These are phyloP conservation scores for Trididemnum nubilum DNA, from an alignment of 23 tunicate genomes.

Conservation along the genomic window DNA sequence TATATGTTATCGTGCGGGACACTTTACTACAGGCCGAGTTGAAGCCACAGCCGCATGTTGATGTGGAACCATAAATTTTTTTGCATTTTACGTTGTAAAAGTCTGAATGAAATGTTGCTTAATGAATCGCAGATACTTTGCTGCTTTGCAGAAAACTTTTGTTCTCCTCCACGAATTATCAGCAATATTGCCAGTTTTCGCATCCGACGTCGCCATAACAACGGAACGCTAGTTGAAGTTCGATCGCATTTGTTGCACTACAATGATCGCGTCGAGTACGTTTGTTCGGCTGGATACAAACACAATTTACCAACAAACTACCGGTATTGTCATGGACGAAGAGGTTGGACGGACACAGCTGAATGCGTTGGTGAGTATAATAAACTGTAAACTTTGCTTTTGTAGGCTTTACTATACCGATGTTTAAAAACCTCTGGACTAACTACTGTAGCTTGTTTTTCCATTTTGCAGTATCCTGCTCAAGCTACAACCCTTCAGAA, in stretches of 20 bases:
- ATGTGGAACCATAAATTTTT: too few relatives aligned
- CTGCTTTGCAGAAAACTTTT: background rate
- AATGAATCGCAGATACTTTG: too few relatives aligned
- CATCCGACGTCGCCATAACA: background rate
- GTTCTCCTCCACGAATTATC: background rate
- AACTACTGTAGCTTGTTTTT: too few relatives aligned
- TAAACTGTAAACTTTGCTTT: too few relatives aligned
- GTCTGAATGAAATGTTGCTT: too few relatives aligned
- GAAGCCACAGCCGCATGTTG: too few relatives aligned
- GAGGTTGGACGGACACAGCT: background rate
- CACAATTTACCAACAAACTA: background rate
- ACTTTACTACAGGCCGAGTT: too few relatives aligned
- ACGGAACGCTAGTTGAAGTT: background rate
- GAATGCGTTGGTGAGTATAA: background rate
- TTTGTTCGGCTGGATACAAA: background rate
- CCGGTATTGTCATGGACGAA: background rate
- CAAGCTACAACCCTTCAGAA: background rate
- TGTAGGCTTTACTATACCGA: too few relatives aligned
- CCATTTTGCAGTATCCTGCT: background rate
- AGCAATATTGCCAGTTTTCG: background rate
- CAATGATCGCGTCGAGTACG: background rate
- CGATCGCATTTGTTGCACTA: background rate
- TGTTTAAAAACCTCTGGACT: too few relatives aligned
- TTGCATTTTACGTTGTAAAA: too few relatives aligned
- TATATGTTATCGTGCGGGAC: too few relatives aligned